Percentiles rank a stretch among this genome's conserved stretches.
These are phyloP conservation scores for Pheosia gnoma DNA, from an alignment of 2,888 invertebrate species.

Conservation along the genomic window DNA sequence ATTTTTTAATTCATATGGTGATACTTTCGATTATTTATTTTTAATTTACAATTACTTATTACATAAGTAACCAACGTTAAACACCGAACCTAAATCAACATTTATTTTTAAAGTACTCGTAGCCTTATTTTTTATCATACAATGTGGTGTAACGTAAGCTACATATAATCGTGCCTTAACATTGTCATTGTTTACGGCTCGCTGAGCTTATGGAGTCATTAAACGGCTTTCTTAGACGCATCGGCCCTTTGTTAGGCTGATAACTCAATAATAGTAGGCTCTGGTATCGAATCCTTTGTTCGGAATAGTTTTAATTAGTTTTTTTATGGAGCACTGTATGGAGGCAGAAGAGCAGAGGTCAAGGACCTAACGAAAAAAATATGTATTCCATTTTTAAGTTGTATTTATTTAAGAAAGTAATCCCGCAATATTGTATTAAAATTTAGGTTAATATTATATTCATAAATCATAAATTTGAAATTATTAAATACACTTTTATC, in stretches of 20 bases:
- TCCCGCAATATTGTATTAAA: too few species aligned
- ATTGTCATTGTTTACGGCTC: conserved; percentile 62
- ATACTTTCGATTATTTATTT: too few species aligned
- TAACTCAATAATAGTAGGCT: conserved; percentile 44
- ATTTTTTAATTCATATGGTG: too few species aligned
- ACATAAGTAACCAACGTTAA: too few species aligned
- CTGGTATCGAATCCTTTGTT: conserved; percentile 46
- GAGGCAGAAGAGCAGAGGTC: conserved; percentile 17
- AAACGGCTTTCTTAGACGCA: conserved; percentile 44
- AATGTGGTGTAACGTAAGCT: conserved; percentile 29
- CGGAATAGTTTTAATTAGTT: conserved; percentile 52
- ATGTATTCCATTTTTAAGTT: too few species aligned
- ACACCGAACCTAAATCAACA: too few species aligned
- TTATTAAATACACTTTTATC: neutral
- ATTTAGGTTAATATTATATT: too few species aligned
- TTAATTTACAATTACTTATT: too few species aligned
- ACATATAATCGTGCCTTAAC: conserved; percentile 46
- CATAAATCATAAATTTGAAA: too few species aligned
- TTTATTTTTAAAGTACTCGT: too few species aligned
- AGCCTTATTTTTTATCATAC: neutral
- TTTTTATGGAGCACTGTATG: conserved; percentile 39
- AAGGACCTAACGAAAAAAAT: conserved; percentile 18
- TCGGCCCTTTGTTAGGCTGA: conserved; percentile 44
- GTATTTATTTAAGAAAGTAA: too few species aligned
- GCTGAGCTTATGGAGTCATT: conserved; percentile 55